Base-by-base conservation (phyloP, 2,797 vertebrate species). In the Propithecus perrieri region DNA sequence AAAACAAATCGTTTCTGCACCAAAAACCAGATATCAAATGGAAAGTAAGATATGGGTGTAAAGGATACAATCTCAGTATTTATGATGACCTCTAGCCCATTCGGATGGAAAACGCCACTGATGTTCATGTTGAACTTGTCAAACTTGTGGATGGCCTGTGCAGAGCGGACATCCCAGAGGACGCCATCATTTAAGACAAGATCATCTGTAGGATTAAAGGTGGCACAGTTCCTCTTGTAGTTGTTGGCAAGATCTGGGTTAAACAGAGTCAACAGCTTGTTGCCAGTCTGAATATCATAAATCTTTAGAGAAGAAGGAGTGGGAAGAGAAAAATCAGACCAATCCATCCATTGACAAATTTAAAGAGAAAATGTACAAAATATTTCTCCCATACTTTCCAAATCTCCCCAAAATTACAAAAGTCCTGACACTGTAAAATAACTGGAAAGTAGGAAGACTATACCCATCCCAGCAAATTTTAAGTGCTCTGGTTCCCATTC, bases 101-200 rank as follows among this genome's bases (percentile, higher is more conserved):
- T 99, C 48, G 99, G 99, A 98, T 99, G 99, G 98, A 99, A 99
- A 95, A 99, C 99, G 0, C 99, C 99, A 83, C 99, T 99, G 99
- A 99, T 99, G 98, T 99, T 99, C 99, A 99, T 99, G 99, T 99
- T 99, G 99, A 99, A 99, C 98, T 99, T 99, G 98, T 99, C 99
- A 97, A 99, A 99, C 98, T 99, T 99, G 98, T 99, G 99, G 97
- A 99, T 99, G 98, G 99, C 99, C 98, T 99, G 99, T 89, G 99
- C 99, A 0, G 99, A 99, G 97, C 99, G 99, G 80, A 99, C 99
- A 83, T 99, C 99, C 99, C 99, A 99, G 96, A 99, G 99, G 96
- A 99, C 99, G 13, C 99, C 99, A 85, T 99, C 99, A 72, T 99
- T 99, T 98, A 99, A 98, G 81, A 99, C 99, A 98, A 99, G 99